Evolutionary conservation across 2,113 vertebrate genomes (phyloP).

Genomic region (Semicossyphus pulcher): DNA sequence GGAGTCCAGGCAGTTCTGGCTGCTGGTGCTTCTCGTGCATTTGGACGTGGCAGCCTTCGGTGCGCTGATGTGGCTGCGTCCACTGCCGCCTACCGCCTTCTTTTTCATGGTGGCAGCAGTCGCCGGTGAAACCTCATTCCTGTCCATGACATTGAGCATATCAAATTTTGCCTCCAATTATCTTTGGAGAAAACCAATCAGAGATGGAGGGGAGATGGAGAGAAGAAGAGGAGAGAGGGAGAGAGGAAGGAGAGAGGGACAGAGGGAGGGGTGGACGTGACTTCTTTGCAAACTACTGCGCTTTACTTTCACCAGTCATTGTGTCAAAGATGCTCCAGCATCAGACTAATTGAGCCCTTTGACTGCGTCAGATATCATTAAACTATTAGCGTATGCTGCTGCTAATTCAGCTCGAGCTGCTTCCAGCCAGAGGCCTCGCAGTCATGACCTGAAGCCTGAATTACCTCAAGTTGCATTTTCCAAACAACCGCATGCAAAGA

Average conservation of each 20-base stretch:
- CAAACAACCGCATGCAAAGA: not conserved
- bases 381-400: conserved; percentile 15
- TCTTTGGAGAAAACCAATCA: conserved; percentile 77
- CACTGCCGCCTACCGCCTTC: conserved; percentile 66
- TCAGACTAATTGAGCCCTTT: conserved; percentile 25
- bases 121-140: conserved; percentile 77
- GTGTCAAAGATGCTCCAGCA: conserved; percentile 44
- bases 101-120: conserved; percentile 76
- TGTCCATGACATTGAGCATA: conserved; percentile 83
- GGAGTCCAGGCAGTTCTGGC: conserved; percentile 69
- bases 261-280: conserved; percentile 78
- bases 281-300: conserved; percentile 80
- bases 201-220: conserved; percentile 52
- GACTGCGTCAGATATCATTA: conserved; percentile 37
- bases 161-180: conserved; percentile 79
- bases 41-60: conserved; percentile 60
- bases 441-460: conserved; percentile 1
- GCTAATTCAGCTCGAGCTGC: conserved; percentile 10
- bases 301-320: conserved; percentile 62
- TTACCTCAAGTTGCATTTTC: not conserved
- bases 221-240: conserved; percentile 26
- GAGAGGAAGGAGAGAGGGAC: conserved; percentile 40
- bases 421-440: conserved; percentile 36
- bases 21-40: conserved; percentile 63
- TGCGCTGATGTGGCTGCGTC: conserved; percentile 64